Conservation (phyloP, 1,140 invertebrate genomes). For the Achroia grisella region DNA sequence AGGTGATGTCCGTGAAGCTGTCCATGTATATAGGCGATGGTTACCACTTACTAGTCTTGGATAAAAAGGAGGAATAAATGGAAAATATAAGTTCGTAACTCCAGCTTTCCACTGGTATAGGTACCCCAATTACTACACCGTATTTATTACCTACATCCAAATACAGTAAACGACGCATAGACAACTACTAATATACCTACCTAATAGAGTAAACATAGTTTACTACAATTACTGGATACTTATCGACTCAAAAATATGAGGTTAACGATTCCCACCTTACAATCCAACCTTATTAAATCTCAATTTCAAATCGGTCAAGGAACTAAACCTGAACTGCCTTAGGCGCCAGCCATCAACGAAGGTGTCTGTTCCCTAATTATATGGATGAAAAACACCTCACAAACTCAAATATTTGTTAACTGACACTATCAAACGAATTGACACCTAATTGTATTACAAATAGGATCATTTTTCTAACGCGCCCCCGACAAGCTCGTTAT, state of each 20-base stretch:
- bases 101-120: too few species aligned
- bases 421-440: constrained; percentile 15
- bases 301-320: background rate
- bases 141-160: too few species aligned
- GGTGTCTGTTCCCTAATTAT: constrained; percentile 66
- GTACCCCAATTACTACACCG: too few species aligned
- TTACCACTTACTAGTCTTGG: too few species aligned
- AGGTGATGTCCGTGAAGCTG: too few species aligned
- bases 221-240: too few species aligned
- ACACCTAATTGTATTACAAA: constrained; percentile 8
- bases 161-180: too few species aligned
- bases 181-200: too few species aligned
- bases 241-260: background rate
- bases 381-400: constrained; percentile 45
- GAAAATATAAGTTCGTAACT: too few species aligned
- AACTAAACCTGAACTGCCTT: constrained; percentile 12
- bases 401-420: constrained; percentile 48
- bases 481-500: constrained; percentile 13
- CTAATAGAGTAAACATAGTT: too few species aligned
- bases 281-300: constrained; percentile 1
- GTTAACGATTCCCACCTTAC: background rate
- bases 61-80: too few species aligned
- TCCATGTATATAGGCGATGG: too few species aligned
- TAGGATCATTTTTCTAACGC: background rate
- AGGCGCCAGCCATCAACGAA: constrained; percentile 57